Conservation (phyloP, 2,113 vertebrate species). For the human (Homo sapiens) region GRCh38 chr11:77762001-77762500, state of each 20-base stretch:
- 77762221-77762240: background rate
- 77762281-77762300: background rate
- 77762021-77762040: too few relatives aligned
- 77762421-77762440: background rate
- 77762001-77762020: too few relatives aligned
- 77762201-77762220: conserved; percentile 14
- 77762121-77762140: too few relatives aligned
- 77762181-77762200: conserved; percentile 17
- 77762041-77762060: too few relatives aligned
- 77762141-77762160: too few relatives aligned
- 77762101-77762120: too few relatives aligned
- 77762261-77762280: background rate
- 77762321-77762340: background rate
- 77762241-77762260: background rate
- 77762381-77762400: background rate
- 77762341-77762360: background rate
- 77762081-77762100: too few relatives aligned
- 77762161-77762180: background rate
- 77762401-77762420: background rate
- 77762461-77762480: background rate
- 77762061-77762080: too few relatives aligned
- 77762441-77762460: background rate
- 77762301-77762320: background rate
- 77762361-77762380: background rate
- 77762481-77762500: background rate